Conservation (phyloP, 2,113 vertebrate genomes). For the Spea multiplicata region DNA sequence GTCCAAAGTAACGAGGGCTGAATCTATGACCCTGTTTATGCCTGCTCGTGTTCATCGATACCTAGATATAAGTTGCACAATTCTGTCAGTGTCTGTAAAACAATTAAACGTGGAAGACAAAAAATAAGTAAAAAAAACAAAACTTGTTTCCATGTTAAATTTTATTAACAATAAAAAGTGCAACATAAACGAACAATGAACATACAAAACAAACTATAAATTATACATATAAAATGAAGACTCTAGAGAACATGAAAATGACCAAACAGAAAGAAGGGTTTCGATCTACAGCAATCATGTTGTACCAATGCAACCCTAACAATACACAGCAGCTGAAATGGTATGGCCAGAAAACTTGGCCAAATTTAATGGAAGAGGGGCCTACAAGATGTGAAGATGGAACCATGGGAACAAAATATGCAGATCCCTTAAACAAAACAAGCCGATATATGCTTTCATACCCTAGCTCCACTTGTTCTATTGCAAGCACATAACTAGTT, state of each 20-base stretch:
- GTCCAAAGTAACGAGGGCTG: too few relatives aligned
- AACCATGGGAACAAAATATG: neutral
- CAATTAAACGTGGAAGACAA: too few relatives aligned
- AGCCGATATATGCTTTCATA: too few relatives aligned
- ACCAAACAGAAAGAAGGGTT: constrained; percentile 29
- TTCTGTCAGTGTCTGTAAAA: too few relatives aligned
- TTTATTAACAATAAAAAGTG: constrained; percentile 74
- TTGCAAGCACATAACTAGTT: too few relatives aligned
- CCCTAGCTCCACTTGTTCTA: too few relatives aligned
- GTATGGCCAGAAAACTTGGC: constrained; percentile 54
- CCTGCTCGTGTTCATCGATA: too few relatives aligned
- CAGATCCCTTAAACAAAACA: neutral
- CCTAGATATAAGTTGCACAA: too few relatives aligned
- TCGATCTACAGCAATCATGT: constrained; percentile 45
- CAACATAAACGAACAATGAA: constrained; percentile 58
- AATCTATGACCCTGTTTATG: too few relatives aligned
- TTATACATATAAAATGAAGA: constrained; percentile 33
- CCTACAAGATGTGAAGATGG: neutral
- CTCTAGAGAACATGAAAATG: constrained; percentile 38
- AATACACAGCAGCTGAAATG: constrained; percentile 57
- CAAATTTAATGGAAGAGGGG: constrained; percentile 21
- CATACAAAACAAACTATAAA: constrained; percentile 47
- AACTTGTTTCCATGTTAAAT: neutral
- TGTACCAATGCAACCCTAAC: constrained; percentile 52
- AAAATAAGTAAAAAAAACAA: too few relatives aligned